These are phyloP conservation scores for Drosophila phalerata DNA, from an alignment of 2,888 invertebrate species.

Conservation along the genomic window DNA sequence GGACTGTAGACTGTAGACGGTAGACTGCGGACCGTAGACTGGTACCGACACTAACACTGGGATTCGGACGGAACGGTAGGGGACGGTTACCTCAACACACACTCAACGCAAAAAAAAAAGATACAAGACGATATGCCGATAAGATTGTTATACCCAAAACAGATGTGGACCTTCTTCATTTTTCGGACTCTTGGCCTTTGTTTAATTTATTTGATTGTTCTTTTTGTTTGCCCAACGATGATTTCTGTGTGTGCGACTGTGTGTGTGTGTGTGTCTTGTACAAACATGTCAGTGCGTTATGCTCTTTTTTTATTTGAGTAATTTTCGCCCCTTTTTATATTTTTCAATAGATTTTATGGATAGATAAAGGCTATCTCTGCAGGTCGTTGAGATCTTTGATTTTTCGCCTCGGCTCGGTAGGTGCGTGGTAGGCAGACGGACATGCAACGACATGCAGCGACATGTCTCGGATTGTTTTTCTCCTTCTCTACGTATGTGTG, in stretches of 20 bases:
- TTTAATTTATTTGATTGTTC: conserved; percentile 81
- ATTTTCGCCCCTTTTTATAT: conserved; percentile 69
- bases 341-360: conserved; percentile 56
- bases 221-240: conserved; percentile 68
- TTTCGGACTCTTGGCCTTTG: conserved; percentile 64
- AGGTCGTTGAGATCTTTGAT: conserved; percentile 50
- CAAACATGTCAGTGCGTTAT: conserved; percentile 74
- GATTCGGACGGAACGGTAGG: conserved; percentile 1
- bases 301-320: conserved; percentile 66
- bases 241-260: conserved; percentile 33
- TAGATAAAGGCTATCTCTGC: conserved; percentile 60
- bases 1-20: background rate
- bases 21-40: background rate
- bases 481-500: background rate
- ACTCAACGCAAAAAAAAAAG: conserved; percentile 71
- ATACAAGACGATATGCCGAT: conserved; percentile 71
- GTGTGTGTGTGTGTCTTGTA: conserved; percentile 56
- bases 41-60: background rate
- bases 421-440: conserved; percentile 26
- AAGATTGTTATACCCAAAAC: conserved; percentile 63
- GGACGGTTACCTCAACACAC: conserved; percentile 42
- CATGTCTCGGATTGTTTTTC: conserved; percentile 37
- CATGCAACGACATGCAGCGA: conserved; percentile 50
- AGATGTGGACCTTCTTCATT: conserved; percentile 62
- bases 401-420: conserved; percentile 28